phyloP scores from a whole-genome alignment of 2,888 invertebrate species.

The Acanthosepion pharaonis region DNA sequence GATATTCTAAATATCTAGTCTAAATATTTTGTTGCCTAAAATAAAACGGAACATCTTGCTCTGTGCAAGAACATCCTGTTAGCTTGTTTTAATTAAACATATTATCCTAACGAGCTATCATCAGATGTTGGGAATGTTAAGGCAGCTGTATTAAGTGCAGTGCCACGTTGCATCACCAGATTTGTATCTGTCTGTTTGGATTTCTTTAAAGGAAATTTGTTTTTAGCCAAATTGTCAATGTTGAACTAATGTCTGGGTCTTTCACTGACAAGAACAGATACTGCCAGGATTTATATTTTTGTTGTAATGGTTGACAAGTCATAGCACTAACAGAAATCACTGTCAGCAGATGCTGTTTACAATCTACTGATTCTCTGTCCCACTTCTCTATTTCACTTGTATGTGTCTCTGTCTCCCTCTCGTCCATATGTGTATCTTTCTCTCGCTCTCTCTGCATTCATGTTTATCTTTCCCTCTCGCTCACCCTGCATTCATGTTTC shows the following conservation, averaged over 20 bases:
- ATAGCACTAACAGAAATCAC: background rate
- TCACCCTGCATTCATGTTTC: too few species aligned
- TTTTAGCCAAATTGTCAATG: background rate
- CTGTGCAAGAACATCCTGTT: background rate
- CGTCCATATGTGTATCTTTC: background rate
- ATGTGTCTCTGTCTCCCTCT: background rate
- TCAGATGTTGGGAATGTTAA: background rate
- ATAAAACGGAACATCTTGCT: background rate
- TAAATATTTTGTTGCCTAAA: background rate
- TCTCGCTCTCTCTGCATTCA: too few species aligned
- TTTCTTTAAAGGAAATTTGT: background rate
- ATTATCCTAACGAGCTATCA: background rate
- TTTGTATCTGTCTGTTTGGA: background rate
- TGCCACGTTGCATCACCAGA: background rate
- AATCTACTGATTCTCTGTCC: background rate
- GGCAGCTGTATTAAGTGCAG: slow-evolving; percentile 16
- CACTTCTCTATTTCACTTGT: background rate
- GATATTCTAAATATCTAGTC: background rate
- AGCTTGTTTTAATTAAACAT: slow-evolving; percentile 33
- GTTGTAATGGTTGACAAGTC: background rate
- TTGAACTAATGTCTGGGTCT: background rate
- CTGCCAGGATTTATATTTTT: background rate
- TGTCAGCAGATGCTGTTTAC: background rate
- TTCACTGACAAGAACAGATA: background rate
- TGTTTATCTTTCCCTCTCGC: too few species aligned